phyloP scores from a whole-genome alignment of 64 coral and sea anemone genomes.

The Stichodactyla helianthus region DNA sequence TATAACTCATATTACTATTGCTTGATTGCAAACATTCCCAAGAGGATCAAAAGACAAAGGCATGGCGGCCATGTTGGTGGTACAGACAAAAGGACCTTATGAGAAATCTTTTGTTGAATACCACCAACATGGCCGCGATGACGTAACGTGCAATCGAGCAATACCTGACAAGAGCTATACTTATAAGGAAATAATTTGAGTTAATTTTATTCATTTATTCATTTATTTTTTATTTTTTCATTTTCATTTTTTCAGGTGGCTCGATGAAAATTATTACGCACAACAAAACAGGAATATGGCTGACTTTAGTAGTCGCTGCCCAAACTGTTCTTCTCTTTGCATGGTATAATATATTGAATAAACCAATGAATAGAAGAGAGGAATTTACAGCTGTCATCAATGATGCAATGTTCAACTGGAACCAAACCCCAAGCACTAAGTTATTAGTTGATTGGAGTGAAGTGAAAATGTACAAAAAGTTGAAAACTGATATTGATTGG shows the following conservation, averaged over 20 bases:
- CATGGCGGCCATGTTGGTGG: too few relatives aligned
- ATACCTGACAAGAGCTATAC: too few relatives aligned
- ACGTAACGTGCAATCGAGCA: too few relatives aligned
- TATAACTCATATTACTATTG: too few relatives aligned
- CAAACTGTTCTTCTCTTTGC: not conserved
- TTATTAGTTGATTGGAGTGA: not conserved
- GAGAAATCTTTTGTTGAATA: too few relatives aligned
- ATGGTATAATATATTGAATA: not conserved
- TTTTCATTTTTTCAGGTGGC: not conserved
- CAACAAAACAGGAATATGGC: not conserved
- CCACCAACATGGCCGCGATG: too few relatives aligned
- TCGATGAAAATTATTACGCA: not conserved
- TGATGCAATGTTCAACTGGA: not conserved
- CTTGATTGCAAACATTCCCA: too few relatives aligned
- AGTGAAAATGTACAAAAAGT: not conserved
- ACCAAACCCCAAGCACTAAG: not conserved
- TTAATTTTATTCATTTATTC: too few relatives aligned
- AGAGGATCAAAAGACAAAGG: too few relatives aligned
- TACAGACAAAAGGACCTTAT: too few relatives aligned
- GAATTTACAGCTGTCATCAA: not conserved
- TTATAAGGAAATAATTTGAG: too few relatives aligned
- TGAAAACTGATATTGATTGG: constrained; percentile 24
- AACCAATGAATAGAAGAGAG: not conserved
- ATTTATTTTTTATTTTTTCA: not conserved
- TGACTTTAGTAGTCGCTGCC: not conserved